phyloP scores from a whole-genome alignment of 2,113 vertebrate species.

The Clarias macrocephalus region DNA sequence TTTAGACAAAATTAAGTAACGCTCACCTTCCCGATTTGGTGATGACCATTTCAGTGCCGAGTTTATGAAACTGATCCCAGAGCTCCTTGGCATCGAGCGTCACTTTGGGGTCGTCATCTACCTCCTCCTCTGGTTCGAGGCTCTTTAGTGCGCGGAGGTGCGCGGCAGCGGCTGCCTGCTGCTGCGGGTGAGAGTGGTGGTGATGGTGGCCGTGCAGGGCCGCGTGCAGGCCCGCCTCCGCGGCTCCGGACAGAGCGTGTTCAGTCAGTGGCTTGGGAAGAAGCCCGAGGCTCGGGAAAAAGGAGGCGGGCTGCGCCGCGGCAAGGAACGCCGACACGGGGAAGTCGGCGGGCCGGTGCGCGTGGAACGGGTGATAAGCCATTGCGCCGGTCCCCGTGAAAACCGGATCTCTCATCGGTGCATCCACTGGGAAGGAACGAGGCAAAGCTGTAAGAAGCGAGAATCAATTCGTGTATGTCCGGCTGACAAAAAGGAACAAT shows the following conservation, averaged over 20 bases:
- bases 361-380: conserved; percentile 92
- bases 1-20: not conserved
- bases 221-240: conserved; percentile 80
- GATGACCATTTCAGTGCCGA: conserved; percentile 98
- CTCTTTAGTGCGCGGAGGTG: conserved; percentile 80
- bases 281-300: conserved; percentile 81
- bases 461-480: conserved; percentile 17
- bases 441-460: not conserved
- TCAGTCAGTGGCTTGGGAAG: conserved; percentile 79
- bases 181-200: conserved; percentile 57
- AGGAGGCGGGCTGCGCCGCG: conserved; percentile 80
- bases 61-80: conserved; percentile 95
- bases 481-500: not conserved
- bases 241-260: conserved; percentile 76
- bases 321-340: conserved; percentile 84
- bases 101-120: conserved; percentile 91
- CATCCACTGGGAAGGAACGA: conserved; percentile 67
- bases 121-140: conserved; percentile 80
- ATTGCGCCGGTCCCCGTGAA: conserved; percentile 81
- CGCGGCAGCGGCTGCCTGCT: conserved; percentile 57
- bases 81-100: conserved; percentile 90
- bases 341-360: conserved; percentile 82
- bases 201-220: conserved; percentile 78
- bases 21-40: conserved; percentile 95
- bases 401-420: conserved; percentile 90